Percentiles rank a stretch among this genome's conserved stretches.
Conservation (phyloP, 2,797 vertebrate species). For the Bufotes viridis region DNA sequence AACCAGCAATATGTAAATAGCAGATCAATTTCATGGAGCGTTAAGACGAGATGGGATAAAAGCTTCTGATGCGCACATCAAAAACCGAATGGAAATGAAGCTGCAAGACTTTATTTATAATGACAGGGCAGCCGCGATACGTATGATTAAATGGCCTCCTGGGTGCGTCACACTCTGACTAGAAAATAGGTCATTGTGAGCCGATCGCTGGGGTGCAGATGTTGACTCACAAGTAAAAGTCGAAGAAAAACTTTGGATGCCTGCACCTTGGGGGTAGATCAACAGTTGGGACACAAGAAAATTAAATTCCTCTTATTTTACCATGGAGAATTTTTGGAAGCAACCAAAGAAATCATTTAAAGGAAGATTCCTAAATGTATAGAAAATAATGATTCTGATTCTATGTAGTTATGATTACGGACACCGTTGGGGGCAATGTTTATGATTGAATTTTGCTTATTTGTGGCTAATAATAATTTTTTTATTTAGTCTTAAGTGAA, state of each 20-base stretch:
- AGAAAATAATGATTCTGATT: not conserved
- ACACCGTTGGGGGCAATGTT: no score
- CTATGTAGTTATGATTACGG: no score
- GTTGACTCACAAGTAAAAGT: not conserved
- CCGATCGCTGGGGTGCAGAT: not conserved
- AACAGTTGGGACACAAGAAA: not conserved
- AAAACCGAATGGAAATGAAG: slow-evolving; percentile 12
- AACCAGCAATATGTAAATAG: not conserved
- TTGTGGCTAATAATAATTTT: no score
- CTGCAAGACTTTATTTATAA: slow-evolving; percentile 17
- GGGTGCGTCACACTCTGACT: not conserved
- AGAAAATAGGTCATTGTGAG: not conserved
- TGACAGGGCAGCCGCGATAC: slow-evolving; percentile 12
- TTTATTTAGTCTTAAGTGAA: no score
- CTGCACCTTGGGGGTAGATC: not conserved
- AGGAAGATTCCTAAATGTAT: no score
- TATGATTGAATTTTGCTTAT: no score
- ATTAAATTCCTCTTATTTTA: not conserved
- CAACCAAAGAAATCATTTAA: no score
- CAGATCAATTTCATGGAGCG: slow-evolving; percentile 19
- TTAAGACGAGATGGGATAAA: slow-evolving; percentile 12
- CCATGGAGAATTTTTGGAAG: no score
- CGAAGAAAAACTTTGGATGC: not conserved
- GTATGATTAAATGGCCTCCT: slow-evolving; percentile 25
- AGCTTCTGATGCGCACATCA: slow-evolving; percentile 12